These are phyloP conservation scores for Pagrus major DNA, from an alignment of 2,113 vertebrate genomes.

Conservation along the genomic window DNA sequence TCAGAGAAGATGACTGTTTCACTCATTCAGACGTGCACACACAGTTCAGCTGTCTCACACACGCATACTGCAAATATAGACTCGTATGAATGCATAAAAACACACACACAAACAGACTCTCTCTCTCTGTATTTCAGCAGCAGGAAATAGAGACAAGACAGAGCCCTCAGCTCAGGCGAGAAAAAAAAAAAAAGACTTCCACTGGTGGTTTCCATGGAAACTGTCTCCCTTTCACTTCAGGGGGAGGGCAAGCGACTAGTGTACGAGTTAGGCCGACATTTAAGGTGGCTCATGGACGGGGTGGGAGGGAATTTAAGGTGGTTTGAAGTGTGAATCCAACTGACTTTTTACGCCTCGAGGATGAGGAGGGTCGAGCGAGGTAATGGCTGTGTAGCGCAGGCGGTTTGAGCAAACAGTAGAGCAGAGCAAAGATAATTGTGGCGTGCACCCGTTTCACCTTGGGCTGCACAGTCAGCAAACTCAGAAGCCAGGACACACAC, in stretches of 20 bases:
- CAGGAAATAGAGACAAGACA: constrained; percentile 76
- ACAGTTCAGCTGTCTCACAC: constrained; percentile 24
- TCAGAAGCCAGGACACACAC: constrained; percentile 39
- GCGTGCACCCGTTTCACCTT: constrained; percentile 61
- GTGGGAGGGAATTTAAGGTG: constrained; percentile 76
- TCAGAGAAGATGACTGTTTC: constrained; percentile 16
- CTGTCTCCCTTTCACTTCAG: constrained; percentile 76
- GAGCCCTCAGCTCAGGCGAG: constrained; percentile 70
- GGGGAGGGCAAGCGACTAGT: constrained; percentile 74
- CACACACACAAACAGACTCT: constrained; percentile 23
- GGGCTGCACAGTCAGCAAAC: constrained; percentile 67
- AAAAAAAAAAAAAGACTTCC: constrained; percentile 77
- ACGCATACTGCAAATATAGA: constrained; percentile 58
- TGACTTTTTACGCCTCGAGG: constrained; percentile 18
- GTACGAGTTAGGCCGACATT: constrained; percentile 70
- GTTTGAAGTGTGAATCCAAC: constrained; percentile 58
- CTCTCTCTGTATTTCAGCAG: constrained; percentile 52
- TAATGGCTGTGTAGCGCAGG: constrained; percentile 27
- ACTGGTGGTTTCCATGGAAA: constrained; percentile 87
- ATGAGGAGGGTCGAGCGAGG: constrained; percentile 54
- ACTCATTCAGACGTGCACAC: constrained; percentile 23
- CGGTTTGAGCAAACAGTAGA: constrained; percentile 33
- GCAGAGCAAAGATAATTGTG: constrained; percentile 50
- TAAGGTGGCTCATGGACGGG: constrained; percentile 67
- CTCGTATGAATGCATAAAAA: constrained; percentile 39